phyloP scores from a whole-genome alignment of 2,888 invertebrate genomes.

The Keiferia lycopersicella region DNA sequence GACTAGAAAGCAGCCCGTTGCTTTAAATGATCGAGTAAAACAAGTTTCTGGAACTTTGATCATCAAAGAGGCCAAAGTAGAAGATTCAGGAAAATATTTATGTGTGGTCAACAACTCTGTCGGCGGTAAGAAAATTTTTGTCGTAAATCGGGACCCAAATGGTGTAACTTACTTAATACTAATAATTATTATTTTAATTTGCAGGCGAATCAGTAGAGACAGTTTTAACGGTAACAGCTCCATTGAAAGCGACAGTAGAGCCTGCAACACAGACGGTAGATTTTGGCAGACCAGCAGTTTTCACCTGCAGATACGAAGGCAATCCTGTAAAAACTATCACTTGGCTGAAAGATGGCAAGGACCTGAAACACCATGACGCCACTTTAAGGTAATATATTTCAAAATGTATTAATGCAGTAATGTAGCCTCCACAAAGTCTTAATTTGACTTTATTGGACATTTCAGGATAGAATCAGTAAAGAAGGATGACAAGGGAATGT shows the following conservation, averaged over 20 bases:
- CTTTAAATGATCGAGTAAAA: constrained; percentile 92
- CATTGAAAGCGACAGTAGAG: constrained; percentile 92
- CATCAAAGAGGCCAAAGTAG: constrained; percentile 93
- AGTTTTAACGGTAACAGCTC: constrained; percentile 95
- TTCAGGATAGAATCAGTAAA: constrained; percentile 92
- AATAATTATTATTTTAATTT: constrained; percentile 55
- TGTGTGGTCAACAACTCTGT: constrained; percentile 98
- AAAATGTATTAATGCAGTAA: neutral
- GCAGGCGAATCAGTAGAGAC: constrained; percentile 95
- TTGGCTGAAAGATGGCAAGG: constrained; percentile 96
- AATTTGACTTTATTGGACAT: neutral
- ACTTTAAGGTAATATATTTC: constrained; percentile 78
- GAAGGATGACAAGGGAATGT: constrained; percentile 98
- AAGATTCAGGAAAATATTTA: constrained; percentile 96
- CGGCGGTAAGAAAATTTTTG: constrained; percentile 79
- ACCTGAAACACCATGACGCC: constrained; percentile 90
- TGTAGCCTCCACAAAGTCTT: constrained; percentile 9
- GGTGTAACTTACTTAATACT: neutral
- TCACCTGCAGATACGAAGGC: constrained; percentile 94
- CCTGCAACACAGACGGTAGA: constrained; percentile 96
- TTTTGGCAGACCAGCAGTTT: constrained; percentile 94
- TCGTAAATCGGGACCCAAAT: neutral
- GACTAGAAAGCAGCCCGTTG: constrained; percentile 92
- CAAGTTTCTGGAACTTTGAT: constrained; percentile 97
- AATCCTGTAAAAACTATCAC: constrained; percentile 95